Conservation (phyloP, 1,140 invertebrate species). For the Protaetia brevitarsis region DNA sequence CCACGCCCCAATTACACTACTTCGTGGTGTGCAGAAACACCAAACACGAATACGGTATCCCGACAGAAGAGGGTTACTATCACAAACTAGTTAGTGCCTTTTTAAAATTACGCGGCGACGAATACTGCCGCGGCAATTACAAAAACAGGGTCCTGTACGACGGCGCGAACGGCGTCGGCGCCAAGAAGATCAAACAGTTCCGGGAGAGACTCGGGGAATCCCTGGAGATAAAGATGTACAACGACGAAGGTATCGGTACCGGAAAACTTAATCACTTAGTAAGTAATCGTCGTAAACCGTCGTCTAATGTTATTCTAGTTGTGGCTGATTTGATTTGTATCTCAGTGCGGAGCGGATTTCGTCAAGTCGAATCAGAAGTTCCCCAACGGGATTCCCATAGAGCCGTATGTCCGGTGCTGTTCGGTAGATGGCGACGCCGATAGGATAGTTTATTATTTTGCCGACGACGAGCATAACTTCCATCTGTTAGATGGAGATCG, state of each 20-base stretch:
- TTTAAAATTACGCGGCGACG: constrained; percentile 59
- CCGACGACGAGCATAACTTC: constrained; percentile 70
- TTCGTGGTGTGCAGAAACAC: constrained; percentile 80
- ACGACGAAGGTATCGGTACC: constrained; percentile 63
- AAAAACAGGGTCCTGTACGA: constrained; percentile 68
- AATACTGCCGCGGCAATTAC: constrained; percentile 61
- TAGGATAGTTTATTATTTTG: constrained; percentile 90
- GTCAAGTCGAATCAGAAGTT: constrained; percentile 83
- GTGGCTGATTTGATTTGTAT: constrained; percentile 27
- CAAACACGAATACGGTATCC: constrained; percentile 63
- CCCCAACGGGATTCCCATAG: constrained; percentile 64
- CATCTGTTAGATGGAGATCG: constrained; percentile 93
- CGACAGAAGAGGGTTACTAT: constrained; percentile 80
- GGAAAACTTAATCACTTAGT: constrained; percentile 79
- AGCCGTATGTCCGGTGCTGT: constrained; percentile 67
- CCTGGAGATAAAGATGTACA: constrained; percentile 68
- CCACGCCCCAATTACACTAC: constrained; percentile 91
- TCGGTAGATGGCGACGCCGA: constrained; percentile 98
- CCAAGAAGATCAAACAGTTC: constrained; percentile 73
- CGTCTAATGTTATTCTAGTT: too few species aligned
- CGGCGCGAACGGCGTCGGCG: constrained; percentile 94
- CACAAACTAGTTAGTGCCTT: constrained; percentile 80
- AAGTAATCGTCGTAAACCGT: too few species aligned
- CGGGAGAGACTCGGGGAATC: constrained; percentile 62
- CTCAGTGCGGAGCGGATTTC: constrained; percentile 90